Percentiles rank a stretch among this genome's conserved stretches.
Conservation (phyloP, 2,113 vertebrate genomes). For the Saiga tatarica region DNA sequence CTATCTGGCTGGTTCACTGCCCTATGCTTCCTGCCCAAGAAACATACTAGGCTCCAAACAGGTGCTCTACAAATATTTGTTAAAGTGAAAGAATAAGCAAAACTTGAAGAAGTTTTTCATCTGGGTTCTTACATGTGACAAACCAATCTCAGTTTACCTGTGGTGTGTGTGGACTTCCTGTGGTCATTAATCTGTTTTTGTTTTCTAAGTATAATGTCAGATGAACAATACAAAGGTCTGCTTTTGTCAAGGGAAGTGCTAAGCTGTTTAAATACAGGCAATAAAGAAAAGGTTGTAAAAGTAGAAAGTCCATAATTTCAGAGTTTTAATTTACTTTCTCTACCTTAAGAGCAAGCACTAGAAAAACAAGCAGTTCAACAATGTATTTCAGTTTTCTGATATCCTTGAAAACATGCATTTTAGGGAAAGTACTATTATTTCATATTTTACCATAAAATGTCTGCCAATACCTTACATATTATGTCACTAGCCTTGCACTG, state of each 20-base stretch:
- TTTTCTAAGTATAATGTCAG: neutral
- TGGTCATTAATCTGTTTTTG: neutral
- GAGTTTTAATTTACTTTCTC: neutral
- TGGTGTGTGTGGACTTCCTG: neutral
- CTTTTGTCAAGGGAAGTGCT: conserved; percentile 1
- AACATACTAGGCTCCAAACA: neutral
- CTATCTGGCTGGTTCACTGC: neutral
- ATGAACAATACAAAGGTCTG: conserved; percentile 11
- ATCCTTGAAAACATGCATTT: neutral
- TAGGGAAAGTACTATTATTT: neutral
- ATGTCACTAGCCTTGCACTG: neutral
- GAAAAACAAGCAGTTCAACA: neutral
- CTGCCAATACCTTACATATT: neutral
- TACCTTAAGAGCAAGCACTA: neutral
- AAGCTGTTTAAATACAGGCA: neutral
- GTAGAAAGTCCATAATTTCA: neutral
- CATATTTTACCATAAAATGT: neutral
- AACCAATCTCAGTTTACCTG: neutral
- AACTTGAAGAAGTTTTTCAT: neutral
- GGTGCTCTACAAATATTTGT: neutral
- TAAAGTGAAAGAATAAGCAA: neutral
- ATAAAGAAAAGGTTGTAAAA: neutral
- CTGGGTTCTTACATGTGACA: neutral
- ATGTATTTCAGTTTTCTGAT: neutral
- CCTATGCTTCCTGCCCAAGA: neutral